Base-by-base conservation (phyloP, 2,797 vertebrate species). In the Clarias fuscus region DNA sequence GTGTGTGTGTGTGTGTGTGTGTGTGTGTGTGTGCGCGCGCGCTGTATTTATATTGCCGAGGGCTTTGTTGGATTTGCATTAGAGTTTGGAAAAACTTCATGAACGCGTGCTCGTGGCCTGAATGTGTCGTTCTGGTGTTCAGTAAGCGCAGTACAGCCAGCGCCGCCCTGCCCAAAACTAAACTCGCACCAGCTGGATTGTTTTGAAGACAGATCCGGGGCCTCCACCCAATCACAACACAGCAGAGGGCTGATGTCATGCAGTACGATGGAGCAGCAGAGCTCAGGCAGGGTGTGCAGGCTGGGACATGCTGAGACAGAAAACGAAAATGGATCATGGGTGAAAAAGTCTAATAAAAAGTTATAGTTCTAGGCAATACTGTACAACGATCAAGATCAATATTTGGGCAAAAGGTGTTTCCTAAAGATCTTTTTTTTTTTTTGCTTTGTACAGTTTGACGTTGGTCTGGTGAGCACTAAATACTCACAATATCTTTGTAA, bases 231-330 rank as follows among this genome's bases (percentile, higher is more conserved):
- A 75, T 88, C 90, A 68, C 65, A 68, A 82, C 89, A 76, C 89
- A 14, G 87, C 88, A 76, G 8, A 86, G 84, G 75, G 85, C 59
- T 94, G 94, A 94, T 91, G 88, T 94, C 93, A 93, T 85, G 40
- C 81, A 89, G 88, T 86, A 90, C 85, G 89, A 85, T 85, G 89
- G 86, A 90, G 86, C 88, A 84, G 83, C 86, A 64, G 22, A 15
- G 20, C 59, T 62, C 30, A 37, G 77, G 30, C 77, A 27, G 86
- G 18, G 81, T 64, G 37, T 65, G 86, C 94, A 92, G 68, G 94
- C 87, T 82, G 81, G 86, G 91, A 88, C 94, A 88, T 88, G 93
- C 88, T 64, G 85, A 84, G 58, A 79, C 24, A 18, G 62, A 80
- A 24, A 65, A 27, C 27, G 40, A 67, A 53, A 67, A 53, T 30